phyloP scores from a whole-genome alignment of 2,888 invertebrate species.

The Aplocera efformata region DNA sequence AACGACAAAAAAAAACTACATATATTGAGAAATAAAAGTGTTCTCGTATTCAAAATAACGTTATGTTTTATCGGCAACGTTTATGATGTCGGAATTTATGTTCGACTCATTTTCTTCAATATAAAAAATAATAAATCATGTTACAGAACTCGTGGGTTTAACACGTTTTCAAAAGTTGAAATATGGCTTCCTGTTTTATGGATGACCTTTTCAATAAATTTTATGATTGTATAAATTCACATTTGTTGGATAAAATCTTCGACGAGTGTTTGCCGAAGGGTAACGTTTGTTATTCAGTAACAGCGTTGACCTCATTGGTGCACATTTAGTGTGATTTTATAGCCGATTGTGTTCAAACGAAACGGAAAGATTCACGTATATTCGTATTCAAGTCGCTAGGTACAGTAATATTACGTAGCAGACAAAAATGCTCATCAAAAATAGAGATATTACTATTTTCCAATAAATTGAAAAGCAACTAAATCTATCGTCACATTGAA shows the following conservation, averaged over 20 bases:
- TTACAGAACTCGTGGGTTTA: slow-evolving; percentile 44
- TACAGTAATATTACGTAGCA: too few species aligned
- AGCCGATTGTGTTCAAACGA: slow-evolving; percentile 1
- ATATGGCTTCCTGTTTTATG: slow-evolving; percentile 45
- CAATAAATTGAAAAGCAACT: too few species aligned
- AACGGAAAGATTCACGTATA: too few species aligned
- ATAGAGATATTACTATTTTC: too few species aligned
- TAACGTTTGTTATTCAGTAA: slow-evolving; percentile 14
- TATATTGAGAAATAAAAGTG: slow-evolving; percentile 62
- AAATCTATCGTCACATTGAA: too few species aligned
- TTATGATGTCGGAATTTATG: slow-evolving; percentile 57
- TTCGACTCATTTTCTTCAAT: slow-evolving; percentile 46
- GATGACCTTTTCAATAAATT: slow-evolving; percentile 40
- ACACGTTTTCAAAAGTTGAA: slow-evolving; percentile 36
- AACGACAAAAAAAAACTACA: slow-evolving; percentile 41
- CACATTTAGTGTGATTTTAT: slow-evolving; percentile 4
- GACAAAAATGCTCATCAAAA: too few species aligned
- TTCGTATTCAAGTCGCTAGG: too few species aligned
- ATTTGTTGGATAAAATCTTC: slow-evolving; percentile 28
- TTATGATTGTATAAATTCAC: slow-evolving; percentile 28
- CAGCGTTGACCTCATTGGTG: slow-evolving; percentile 13
- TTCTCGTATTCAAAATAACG: slow-evolving; percentile 58
- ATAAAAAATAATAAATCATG: slow-evolving; percentile 53
- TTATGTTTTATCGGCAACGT: slow-evolving; percentile 54
- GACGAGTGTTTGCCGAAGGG: slow-evolving; percentile 19